Base-by-base conservation (phyloP, 2,113 vertebrate species). In the Alosa alosa region DNA sequence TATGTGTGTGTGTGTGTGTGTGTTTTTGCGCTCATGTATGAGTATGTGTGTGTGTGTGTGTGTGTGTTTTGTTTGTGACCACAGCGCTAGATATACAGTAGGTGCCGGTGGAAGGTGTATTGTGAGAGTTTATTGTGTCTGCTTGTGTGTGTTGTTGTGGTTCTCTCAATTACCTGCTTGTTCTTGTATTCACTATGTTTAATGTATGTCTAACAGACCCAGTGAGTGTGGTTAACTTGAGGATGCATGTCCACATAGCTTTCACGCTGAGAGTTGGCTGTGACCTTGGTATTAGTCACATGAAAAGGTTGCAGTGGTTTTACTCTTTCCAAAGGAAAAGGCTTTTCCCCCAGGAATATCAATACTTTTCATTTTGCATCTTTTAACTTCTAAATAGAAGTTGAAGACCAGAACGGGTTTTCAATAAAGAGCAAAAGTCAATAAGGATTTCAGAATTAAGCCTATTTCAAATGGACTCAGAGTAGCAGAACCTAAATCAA, bases 311-410 rank as follows among this genome's bases (percentile, higher is more conserved):
- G 64, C 64, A 72, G 9, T 31, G n/a, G 25, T 72, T 72, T 6
- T 31, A 6, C n/a, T 25, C 64, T 68, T 72, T 13, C n/a, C 1
- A 91, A 91, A 91, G 90, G 92, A 91, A 86, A 90, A 90, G 89
- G 85, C 87, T 88, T 86, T 89, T 88, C 88, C 85, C 55, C 83
- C 13, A 86, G 84, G 88, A 90, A 90, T 83, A 88, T 95, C 94
- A 92, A 95, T 95, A 93, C 83, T 87, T 89, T 92, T 93, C 91
- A 90, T 94, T 94, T 90, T 91, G 91, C 93, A 94, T 94, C 93
- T 91, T 87, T 91, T 87, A 91, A 92, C 89, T 89, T 92, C 92
- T 90, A 91, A 91, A 93, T 93, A 91, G 90, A 93, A 93, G 81
- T 52, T 88, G 87, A 85, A 93, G 90, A 94, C 91, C 90, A 91